Percentiles rank a stretch among this genome's conserved stretches.
These are phyloP conservation scores for Choloepus hoffmanni DNA, from an alignment of 2,113 vertebrate genomes.

Conservation along the genomic window DNA sequence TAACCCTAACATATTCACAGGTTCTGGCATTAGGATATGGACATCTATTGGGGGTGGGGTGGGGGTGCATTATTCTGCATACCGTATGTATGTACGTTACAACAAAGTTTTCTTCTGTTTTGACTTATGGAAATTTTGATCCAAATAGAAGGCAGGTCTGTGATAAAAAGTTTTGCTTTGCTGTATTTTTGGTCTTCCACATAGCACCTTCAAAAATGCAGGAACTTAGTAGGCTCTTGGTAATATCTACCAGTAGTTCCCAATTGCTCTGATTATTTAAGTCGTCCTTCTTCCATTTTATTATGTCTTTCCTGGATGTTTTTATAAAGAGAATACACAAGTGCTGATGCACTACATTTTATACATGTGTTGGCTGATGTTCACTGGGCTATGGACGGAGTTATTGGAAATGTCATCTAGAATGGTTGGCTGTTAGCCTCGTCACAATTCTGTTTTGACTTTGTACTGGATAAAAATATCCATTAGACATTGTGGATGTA, in stretches of 20 bases:
- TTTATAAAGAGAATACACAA: background rate
- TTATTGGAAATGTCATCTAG: background rate
- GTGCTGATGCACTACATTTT: background rate
- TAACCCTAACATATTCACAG: background rate
- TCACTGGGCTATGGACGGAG: background rate
- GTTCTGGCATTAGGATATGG: background rate
- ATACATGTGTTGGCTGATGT: background rate
- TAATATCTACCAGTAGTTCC: background rate
- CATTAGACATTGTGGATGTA: background rate
- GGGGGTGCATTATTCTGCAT: background rate
- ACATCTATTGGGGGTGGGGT: background rate
- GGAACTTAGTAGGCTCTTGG: background rate
- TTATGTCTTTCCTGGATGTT: background rate
- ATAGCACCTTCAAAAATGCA: constrained; percentile 16
- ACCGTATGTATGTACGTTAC: background rate
- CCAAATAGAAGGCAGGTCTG: constrained; percentile 21
- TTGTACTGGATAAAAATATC: background rate
- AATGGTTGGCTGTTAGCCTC: background rate
- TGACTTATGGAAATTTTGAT: constrained; percentile 10
- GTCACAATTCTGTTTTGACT: background rate
- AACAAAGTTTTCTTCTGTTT: background rate
- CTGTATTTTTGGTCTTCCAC: background rate
- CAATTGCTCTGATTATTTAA: constrained; percentile 16
- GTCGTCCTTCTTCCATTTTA: background rate
- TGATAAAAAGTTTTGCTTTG: constrained; percentile 38